phyloP scores from a whole-genome alignment of 2,888 invertebrate genomes.

The Xestia rhomboidea region DNA sequence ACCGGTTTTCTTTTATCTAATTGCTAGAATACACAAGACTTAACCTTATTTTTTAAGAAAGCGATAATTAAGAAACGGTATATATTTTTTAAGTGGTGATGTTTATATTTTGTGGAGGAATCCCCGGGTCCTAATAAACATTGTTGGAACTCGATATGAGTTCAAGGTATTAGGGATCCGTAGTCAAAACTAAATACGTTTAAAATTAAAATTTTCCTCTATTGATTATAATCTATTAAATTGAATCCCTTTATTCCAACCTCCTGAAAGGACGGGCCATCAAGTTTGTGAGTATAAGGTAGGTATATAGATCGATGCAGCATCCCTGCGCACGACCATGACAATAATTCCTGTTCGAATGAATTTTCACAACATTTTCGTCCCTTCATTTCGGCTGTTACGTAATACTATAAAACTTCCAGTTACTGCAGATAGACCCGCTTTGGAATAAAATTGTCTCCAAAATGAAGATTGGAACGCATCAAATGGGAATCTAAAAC shows the following conservation, averaged over 20 bases:
- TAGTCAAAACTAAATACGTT: neutral
- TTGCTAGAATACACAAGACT: slow-evolving; percentile 2
- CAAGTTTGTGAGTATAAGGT: neutral
- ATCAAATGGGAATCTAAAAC: slow-evolving; percentile 24
- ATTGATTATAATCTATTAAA: neutral
- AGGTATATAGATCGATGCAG: neutral
- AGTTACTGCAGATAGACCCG: neutral
- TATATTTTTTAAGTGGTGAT: slow-evolving; percentile 5
- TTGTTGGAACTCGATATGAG: neutral
- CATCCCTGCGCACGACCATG: neutral
- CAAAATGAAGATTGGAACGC: slow-evolving; percentile 17
- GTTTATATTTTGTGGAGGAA: slow-evolving; percentile 52
- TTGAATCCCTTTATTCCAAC: neutral
- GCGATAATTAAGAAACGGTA: neutral
- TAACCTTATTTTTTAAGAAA: slow-evolving; percentile 14
- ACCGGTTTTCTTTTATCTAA: slow-evolving; percentile 18
- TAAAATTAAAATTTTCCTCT: neutral
- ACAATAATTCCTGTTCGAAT: neutral
- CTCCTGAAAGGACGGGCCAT: neutral
- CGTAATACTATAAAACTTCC: neutral
- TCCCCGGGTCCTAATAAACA: slow-evolving; percentile 58
- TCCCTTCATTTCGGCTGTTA: neutral
- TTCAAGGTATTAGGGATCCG: slow-evolving; percentile 46
- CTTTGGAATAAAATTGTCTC: slow-evolving; percentile 5
- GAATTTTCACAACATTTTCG: neutral